These are phyloP conservation scores for Henricia sp. DNA, from an alignment of 53 echinoderm and acorn worm genomes.

Conservation along the genomic window DNA sequence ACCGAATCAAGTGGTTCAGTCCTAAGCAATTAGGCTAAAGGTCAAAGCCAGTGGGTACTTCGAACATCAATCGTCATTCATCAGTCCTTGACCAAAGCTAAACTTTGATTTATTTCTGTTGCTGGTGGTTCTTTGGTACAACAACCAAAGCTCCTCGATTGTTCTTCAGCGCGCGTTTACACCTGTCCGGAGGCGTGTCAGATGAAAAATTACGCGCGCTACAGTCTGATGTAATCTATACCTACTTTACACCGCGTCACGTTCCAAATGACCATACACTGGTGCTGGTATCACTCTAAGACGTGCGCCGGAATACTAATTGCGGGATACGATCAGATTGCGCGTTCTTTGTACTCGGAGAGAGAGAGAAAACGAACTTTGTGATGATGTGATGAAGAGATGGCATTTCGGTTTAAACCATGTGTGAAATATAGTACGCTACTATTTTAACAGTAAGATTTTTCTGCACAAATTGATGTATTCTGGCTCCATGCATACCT, in stretches of 20 bases:
- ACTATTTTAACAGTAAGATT: no score
- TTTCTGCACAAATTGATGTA: no score
- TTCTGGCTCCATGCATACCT: no score
- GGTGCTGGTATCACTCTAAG: background rate
- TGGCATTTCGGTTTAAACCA: no score
- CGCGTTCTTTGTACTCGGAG: background rate
- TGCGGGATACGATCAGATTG: background rate
- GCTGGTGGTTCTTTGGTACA: background rate
- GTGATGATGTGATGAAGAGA: no score
- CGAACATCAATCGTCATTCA: no score
- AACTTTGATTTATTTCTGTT: background rate
- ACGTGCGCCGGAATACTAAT: slow-evolving; percentile 26
- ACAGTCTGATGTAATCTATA: slow-evolving; percentile 2
- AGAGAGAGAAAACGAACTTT: background rate
- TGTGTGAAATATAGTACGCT: no score
- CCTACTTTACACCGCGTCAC: slow-evolving; percentile 21
- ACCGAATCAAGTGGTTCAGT: no score
- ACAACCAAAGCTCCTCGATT: background rate
- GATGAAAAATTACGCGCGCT: slow-evolving; percentile 7
- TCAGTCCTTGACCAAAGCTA: no score
- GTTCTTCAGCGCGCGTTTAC: background rate
- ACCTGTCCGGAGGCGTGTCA: slow-evolving; percentile 14
- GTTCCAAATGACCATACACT: slow-evolving; percentile 1
- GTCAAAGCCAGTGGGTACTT: no score
- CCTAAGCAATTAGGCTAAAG: no score